phyloP scores from a whole-genome alignment of 2,888 invertebrate genomes.

The Eupithecia centaureata region DNA sequence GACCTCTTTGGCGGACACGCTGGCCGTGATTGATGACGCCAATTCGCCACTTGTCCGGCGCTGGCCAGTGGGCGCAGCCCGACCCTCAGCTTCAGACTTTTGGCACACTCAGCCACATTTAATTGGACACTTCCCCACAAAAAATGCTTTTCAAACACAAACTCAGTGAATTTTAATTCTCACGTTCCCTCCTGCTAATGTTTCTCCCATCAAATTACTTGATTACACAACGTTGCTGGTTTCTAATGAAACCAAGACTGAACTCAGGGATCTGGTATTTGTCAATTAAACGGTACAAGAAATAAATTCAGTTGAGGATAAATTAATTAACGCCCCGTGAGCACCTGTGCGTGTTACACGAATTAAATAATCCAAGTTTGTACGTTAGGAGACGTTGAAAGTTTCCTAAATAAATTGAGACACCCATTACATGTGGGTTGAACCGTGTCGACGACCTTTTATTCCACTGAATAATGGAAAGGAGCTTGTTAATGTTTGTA shows the following conservation, averaged over 20 bases:
- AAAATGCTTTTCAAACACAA: slow-evolving; percentile 35
- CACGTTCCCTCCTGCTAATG: slow-evolving; percentile 50
- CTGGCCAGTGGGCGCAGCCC: slow-evolving; percentile 36
- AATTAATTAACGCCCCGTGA: slow-evolving; percentile 70
- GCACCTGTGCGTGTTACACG: slow-evolving; percentile 62
- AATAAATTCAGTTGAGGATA: slow-evolving; percentile 62
- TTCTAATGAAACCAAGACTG: slow-evolving; percentile 60
- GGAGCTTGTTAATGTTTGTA: slow-evolving; percentile 38
- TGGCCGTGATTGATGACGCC: slow-evolving; percentile 75
- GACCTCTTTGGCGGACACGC: slow-evolving; percentile 66
- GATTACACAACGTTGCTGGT: slow-evolving; percentile 58
- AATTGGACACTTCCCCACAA: slow-evolving; percentile 52
- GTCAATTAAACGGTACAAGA: slow-evolving; percentile 63
- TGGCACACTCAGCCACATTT: slow-evolving; percentile 52
- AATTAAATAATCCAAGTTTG: slow-evolving; percentile 65
- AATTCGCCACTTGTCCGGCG: slow-evolving; percentile 72
- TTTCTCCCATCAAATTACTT: slow-evolving; percentile 63
- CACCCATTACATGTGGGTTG: slow-evolving; percentile 54
- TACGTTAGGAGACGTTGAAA: slow-evolving; percentile 56
- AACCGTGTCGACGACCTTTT: slow-evolving; percentile 40
- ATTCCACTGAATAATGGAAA: slow-evolving; percentile 42
- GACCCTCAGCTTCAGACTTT: slow-evolving; percentile 47
- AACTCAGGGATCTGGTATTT: slow-evolving; percentile 57
- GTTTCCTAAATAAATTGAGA: slow-evolving; percentile 60
- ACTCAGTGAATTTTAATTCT: slow-evolving; percentile 46